Percentiles rank a stretch among this genome's conserved stretches.
These are phyloP conservation scores for Vulpes ferrilata DNA, from an alignment of 2,113 vertebrate species.

Conservation along the genomic window DNA sequence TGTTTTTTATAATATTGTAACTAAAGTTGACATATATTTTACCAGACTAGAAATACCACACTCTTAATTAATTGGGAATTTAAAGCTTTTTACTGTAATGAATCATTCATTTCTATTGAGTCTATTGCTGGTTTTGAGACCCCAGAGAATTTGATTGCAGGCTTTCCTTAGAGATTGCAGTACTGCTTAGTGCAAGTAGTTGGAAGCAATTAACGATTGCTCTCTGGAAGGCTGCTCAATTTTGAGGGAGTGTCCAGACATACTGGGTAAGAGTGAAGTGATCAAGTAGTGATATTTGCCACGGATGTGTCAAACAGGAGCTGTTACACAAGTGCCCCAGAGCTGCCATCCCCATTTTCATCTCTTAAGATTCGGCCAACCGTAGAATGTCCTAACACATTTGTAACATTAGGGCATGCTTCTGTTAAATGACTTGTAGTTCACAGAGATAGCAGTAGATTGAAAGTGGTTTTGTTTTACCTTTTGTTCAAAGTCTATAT, in stretches of 20 bases:
- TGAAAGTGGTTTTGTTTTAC: slow-evolving; percentile 14
- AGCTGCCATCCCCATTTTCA: not conserved
- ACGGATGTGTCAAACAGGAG: not conserved
- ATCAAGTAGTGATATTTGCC: not conserved
- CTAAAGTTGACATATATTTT: slow-evolving; percentile 2
- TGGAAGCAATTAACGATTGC: not conserved
- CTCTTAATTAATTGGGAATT: slow-evolving; percentile 29
- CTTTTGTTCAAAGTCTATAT: not conserved
- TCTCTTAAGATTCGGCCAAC: not conserved
- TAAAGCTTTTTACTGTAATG: not conserved
- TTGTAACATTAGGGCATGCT: not conserved
- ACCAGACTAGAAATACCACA: not conserved
- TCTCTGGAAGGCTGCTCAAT: slow-evolving; percentile 8
- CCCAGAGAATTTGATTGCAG: not conserved
- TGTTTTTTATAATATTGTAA: not conserved
- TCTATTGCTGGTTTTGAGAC: not conserved
- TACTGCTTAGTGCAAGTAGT: not conserved
- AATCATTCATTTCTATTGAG: not conserved
- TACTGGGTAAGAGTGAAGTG: not conserved
- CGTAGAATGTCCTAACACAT: not conserved
- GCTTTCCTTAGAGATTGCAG: not conserved
- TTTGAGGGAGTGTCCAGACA: not conserved
- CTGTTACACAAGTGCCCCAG: not conserved
- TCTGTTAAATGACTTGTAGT: not conserved
- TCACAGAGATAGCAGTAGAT: not conserved